A percentile compares a stretch with the other conserved stretches of the same genome.
Conservation (phyloP, 2,797 vertebrate genomes). For the Propithecus deckenii region DNA sequence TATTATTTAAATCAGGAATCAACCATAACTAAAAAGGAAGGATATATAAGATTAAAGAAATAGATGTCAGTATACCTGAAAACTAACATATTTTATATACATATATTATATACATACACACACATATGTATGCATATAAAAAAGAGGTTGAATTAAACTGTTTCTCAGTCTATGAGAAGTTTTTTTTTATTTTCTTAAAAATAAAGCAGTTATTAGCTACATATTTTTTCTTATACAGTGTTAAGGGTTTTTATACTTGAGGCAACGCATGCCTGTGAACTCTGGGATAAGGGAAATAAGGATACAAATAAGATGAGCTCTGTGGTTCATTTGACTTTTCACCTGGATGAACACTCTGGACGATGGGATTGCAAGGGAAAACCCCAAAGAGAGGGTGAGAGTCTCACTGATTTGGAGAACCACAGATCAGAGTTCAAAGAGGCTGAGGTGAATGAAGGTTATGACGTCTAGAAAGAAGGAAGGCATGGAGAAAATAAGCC, state of each 20-base stretch:
- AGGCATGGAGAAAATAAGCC: not conserved
- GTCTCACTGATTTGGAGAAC: not conserved
- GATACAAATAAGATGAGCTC: not conserved
- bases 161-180: not conserved
- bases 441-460: not conserved
- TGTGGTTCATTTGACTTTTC: not conserved
- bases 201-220: not conserved
- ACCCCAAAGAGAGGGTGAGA: not conserved
- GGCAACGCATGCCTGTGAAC: not conserved
- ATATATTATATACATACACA: not conserved
- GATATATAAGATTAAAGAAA: not conserved
- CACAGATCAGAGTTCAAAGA: not conserved
- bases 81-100: not conserved
- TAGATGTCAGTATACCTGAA: not conserved
- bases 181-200: slow-evolving; percentile 20
- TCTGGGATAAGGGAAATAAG: not conserved
- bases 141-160: not conserved
- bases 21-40: not conserved
- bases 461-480: not conserved
- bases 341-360: not conserved
- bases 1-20: not conserved
- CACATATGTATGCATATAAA: not conserved
- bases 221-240: not conserved
- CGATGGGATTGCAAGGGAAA: not conserved
- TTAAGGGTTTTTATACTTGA: not conserved